These are phyloP conservation scores for Crotalus helleri DNA, from an alignment of 2,113 vertebrate species.

Conservation along the genomic window DNA sequence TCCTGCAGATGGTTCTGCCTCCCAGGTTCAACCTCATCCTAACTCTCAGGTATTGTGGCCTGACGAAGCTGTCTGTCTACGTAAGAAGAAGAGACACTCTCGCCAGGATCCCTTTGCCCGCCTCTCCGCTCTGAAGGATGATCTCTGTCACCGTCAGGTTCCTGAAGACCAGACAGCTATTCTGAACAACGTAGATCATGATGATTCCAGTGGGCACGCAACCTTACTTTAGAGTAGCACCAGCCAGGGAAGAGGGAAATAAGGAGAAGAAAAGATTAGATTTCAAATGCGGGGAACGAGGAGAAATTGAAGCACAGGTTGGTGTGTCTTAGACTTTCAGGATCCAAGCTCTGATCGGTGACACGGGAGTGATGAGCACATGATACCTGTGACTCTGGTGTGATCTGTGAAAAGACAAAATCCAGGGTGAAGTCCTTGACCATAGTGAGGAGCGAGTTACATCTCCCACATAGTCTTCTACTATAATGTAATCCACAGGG, in stretches of 20 bases:
- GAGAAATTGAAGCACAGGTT: background rate
- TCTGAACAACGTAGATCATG: conserved; percentile 87
- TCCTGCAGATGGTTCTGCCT: conserved; percentile 82
- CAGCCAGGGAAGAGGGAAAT: conserved; percentile 25
- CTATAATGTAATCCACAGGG: background rate
- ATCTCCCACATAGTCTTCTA: background rate
- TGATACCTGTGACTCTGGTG: no score
- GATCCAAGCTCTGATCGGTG: background rate
- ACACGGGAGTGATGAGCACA: background rate
- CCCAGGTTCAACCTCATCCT: conserved; percentile 96
- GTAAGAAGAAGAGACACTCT: conserved; percentile 86
- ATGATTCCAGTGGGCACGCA: conserved; percentile 82
- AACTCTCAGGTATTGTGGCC: conserved; percentile 89
- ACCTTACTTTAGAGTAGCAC: conserved; percentile 80
- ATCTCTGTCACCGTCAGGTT: conserved; percentile 82
- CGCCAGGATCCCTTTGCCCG: conserved; percentile 88
- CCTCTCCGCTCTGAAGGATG: conserved; percentile 82
- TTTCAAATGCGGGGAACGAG: background rate
- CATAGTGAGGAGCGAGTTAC: background rate
- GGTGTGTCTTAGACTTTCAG: background rate
- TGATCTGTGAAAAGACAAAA: background rate
- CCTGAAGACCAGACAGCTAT: conserved; percentile 93
- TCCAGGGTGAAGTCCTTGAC: background rate
- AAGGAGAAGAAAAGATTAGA: conserved; percentile 23
- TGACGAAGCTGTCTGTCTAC: conserved; percentile 85